These are phyloP conservation scores for Drosophila sproati DNA, from an alignment of 1,140 invertebrate species.

Conservation along the genomic window DNA sequence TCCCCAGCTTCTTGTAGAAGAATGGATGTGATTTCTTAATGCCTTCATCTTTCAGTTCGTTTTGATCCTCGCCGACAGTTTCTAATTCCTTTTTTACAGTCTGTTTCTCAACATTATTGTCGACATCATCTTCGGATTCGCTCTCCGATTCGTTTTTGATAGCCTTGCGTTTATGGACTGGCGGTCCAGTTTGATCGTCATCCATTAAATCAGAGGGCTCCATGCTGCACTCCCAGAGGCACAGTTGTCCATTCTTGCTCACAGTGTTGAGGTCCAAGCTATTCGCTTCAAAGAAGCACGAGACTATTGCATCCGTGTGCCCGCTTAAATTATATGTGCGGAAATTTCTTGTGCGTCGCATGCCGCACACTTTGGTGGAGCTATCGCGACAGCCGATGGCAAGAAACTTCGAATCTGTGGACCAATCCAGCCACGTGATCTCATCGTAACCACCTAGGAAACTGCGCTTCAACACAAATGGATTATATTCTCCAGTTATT, in stretches of 20 bases:
- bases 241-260: constrained; percentile 90
- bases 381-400: constrained; percentile 95
- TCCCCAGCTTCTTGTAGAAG: constrained; percentile 88
- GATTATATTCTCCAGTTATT: constrained; percentile 93
- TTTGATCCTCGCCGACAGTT: constrained; percentile 76
- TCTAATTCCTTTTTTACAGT: constrained; percentile 85
- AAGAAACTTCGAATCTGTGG: constrained; percentile 93
- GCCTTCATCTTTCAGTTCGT: constrained; percentile 71
- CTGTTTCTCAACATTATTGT: constrained; percentile 86
- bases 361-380: constrained; percentile 91
- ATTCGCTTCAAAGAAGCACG: constrained; percentile 94
- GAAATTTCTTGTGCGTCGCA: constrained; percentile 91
- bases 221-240: constrained; percentile 94
- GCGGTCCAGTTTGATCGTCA: constrained; percentile 85
- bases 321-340: constrained; percentile 90
- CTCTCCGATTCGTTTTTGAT: constrained; percentile 53
- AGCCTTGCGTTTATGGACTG: constrained; percentile 30
- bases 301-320: constrained; percentile 93
- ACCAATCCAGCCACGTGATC: constrained; percentile 95
- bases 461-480: constrained; percentile 93
- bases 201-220: constrained; percentile 84
- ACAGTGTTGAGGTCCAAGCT: constrained; percentile 93
- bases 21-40: constrained; percentile 86
- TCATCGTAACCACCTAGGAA: constrained; percentile 93
- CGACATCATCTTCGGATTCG: constrained; percentile 87